Percentiles rank a stretch among this genome's conserved stretches.
Evolutionary conservation across 2,797 vertebrate genomes (phyloP).

Genomic region (Picus viridis): DNA sequence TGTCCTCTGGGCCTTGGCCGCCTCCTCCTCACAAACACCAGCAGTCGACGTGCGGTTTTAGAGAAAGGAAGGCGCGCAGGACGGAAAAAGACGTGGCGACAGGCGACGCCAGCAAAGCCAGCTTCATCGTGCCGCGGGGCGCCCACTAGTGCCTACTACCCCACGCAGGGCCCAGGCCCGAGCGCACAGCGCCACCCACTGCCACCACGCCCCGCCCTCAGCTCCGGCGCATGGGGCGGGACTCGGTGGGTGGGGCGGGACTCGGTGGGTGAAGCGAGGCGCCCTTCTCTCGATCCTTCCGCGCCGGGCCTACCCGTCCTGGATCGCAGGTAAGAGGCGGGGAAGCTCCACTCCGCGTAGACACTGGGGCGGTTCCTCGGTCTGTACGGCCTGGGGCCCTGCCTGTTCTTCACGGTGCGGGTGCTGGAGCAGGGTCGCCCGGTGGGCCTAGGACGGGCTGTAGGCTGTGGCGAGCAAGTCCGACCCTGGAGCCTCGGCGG

Average conservation of each 20-base stretch:
- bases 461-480: too few relatives aligned
- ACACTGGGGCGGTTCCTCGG: neutral
- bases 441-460: neutral
- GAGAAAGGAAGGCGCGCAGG: neutral
- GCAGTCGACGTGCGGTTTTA: neutral
- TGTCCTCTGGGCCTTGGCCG: neutral
- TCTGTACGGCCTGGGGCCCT: neutral
- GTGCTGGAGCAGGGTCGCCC: too few relatives aligned
- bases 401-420: neutral
- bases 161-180: too few relatives aligned
- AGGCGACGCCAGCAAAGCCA: too few relatives aligned
- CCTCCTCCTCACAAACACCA: neutral
- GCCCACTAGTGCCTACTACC: neutral
- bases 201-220: neutral
- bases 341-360: too few relatives aligned
- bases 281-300: neutral
- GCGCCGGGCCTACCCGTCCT: neutral
- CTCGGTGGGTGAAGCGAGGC: neutral
- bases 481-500: too few relatives aligned
- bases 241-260: neutral
- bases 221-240: neutral
- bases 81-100: neutral
- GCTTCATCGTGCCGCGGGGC: too few relatives aligned
- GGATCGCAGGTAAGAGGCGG: conserved; percentile 47
- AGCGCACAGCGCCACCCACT: neutral